A percentile compares a stretch with the other conserved stretches of the same genome.
Conservation (phyloP, 2,888 invertebrate species). For the Mimas tiliae region DNA sequence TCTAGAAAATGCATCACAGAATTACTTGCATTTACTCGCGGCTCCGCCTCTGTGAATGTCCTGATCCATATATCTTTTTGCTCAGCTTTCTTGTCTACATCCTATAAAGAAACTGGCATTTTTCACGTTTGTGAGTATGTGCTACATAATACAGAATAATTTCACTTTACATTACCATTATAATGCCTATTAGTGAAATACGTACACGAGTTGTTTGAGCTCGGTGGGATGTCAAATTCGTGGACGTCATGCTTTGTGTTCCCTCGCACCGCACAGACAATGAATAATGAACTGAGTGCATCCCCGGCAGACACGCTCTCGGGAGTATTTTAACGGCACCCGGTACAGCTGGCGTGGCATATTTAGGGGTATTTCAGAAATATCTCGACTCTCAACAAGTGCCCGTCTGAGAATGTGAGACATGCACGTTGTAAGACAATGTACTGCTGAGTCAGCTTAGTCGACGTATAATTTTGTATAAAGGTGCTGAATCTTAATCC, state of each 20-base stretch:
- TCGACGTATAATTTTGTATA: not conserved
- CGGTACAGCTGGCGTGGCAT: not conserved
- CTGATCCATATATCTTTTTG: too few relatives aligned
- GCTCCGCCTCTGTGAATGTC: too few relatives aligned
- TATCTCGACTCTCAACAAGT: not conserved
- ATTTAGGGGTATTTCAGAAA: not conserved
- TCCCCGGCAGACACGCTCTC: not conserved
- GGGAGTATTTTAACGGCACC: not conserved
- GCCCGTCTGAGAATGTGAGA: conserved; percentile 11
- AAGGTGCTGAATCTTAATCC: not conserved
- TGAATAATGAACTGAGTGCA: conserved; percentile 13
- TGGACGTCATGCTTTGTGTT: not conserved
- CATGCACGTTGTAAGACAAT: conserved; percentile 1
- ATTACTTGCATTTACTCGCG: too few relatives aligned
- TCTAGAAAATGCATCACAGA: too few relatives aligned
- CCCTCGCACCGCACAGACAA: conserved; percentile 3
- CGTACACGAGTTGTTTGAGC: not conserved
- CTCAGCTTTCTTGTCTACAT: too few relatives aligned
- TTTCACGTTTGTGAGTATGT: too few relatives aligned
- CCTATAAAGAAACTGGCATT: too few relatives aligned
- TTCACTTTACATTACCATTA: not conserved
- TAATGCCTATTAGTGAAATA: too few relatives aligned
- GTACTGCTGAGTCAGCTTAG: not conserved
- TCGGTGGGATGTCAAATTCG: conserved; percentile 5
- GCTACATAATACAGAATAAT: too few relatives aligned